These are phyloP conservation scores for Atta colombica DNA, from an alignment of 1,140 invertebrate genomes.

Conservation along the genomic window DNA sequence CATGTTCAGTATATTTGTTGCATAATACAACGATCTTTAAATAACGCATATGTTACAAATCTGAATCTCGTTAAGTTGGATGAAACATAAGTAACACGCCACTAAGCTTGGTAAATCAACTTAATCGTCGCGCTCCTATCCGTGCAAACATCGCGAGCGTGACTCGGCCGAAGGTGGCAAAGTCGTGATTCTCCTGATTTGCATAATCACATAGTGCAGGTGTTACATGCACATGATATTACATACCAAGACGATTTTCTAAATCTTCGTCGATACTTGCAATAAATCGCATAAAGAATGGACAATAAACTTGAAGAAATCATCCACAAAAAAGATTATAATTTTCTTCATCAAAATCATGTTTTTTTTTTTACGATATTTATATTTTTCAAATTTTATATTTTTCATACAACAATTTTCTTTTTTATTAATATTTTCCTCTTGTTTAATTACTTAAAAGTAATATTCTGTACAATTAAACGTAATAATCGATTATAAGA, in stretches of 20 bases:
- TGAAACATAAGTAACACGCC: constrained; percentile 9
- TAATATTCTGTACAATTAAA: neutral
- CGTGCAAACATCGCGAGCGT: constrained; percentile 55
- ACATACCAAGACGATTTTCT: constrained; percentile 36
- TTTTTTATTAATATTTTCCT: no score
- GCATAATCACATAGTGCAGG: constrained; percentile 58
- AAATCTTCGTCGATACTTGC: neutral
- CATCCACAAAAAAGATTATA: neutral
- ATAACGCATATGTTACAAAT: neutral
- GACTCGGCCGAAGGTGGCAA: constrained; percentile 61
- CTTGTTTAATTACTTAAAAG: neutral
- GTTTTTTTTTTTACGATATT: neutral
- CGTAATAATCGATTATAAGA: neutral
- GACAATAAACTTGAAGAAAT: neutral
- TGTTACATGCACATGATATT: constrained; percentile 52
- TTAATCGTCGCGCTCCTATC: constrained; percentile 59
- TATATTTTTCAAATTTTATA: neutral
- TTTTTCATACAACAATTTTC: neutral
- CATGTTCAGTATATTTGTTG: neutral
- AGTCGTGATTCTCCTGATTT: constrained; percentile 57
- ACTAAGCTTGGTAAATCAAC: constrained; percentile 15
- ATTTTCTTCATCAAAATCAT: neutral
- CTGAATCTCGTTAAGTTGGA: constrained; percentile 40
- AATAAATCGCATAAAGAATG: neutral
- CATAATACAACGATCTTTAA: neutral